These are phyloP conservation scores for Papilio polyxenes DNA, from an alignment of 1,140 invertebrate genomes.

Conservation along the genomic window DNA sequence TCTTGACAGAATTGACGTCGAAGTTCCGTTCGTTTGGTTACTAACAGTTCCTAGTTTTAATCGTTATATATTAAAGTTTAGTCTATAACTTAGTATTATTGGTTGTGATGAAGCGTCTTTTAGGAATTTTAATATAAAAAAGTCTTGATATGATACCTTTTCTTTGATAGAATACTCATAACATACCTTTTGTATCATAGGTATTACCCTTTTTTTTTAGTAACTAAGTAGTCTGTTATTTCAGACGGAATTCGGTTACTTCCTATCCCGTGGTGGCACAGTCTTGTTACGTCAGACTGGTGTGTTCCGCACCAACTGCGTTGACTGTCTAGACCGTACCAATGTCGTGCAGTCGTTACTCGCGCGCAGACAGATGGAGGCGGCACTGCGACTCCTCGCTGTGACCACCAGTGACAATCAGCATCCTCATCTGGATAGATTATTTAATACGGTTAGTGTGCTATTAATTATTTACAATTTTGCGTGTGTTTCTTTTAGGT, in stretches of 20 bases:
- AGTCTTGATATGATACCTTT: no score
- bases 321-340: constrained; percentile 99
- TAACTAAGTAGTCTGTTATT: constrained; percentile 1
- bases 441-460: constrained; percentile 87
- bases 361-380: constrained; percentile 88
- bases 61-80: no score
- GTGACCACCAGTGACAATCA: constrained; percentile 79
- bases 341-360: constrained; percentile 99
- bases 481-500: no score
- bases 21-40: no score
- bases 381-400: constrained; percentile 87
- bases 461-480: no score
- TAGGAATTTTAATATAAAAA: no score
- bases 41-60: no score
- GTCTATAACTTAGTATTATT: no score
- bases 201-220: not conserved
- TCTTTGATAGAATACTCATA: not conserved
- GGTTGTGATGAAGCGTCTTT: no score
- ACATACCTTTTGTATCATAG: not conserved
- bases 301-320: constrained; percentile 98
- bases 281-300: constrained; percentile 88
- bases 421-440: constrained; percentile 83
- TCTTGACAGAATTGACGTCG: no score
- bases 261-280: constrained; percentile 88
- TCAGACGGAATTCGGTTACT: constrained; percentile 92